Percentiles rank a stretch among this genome's conserved stretches.
These are phyloP conservation scores for Parasteatoda tepidariorum DNA, from an alignment of 1,140 invertebrate species.

Conservation along the genomic window DNA sequence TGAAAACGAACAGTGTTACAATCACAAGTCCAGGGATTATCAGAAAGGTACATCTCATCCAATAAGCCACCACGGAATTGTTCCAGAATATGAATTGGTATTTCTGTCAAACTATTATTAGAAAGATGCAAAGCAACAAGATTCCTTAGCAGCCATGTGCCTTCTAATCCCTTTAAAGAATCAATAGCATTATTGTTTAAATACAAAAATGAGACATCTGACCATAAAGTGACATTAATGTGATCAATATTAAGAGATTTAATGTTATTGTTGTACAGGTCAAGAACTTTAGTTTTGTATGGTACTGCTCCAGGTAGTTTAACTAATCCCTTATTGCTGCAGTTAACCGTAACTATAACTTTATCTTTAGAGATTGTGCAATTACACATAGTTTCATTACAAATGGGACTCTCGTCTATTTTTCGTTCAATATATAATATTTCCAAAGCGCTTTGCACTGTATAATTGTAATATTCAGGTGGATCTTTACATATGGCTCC, in stretches of 20 bases:
- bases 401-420: constrained; percentile 51
- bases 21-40: constrained; percentile 63
- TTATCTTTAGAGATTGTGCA: constrained; percentile 53
- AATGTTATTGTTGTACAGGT: constrained; percentile 61
- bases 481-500: constrained; percentile 54
- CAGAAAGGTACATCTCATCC: constrained; percentile 60
- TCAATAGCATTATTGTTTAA: constrained; percentile 60
- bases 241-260: constrained; percentile 42
- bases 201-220: constrained; percentile 48
- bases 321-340: constrained; percentile 34
- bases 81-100: constrained; percentile 61
- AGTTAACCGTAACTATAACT: constrained; percentile 57
- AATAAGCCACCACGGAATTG: constrained; percentile 43
- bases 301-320: constrained; percentile 59
- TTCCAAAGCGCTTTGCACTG: constrained; percentile 46
- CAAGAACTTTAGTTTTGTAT: constrained; percentile 58
- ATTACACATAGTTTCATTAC: constrained; percentile 59
- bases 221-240: constrained; percentile 24
- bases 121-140: constrained; percentile 55
- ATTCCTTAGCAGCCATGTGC: constrained; percentile 49
- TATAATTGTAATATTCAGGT: constrained; percentile 30
- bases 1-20: constrained; percentile 62
- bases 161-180: constrained; percentile 52
- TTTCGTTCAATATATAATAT: constrained; percentile 32
- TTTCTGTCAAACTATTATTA: constrained; percentile 60